phyloP scores from a whole-genome alignment of 2,888 invertebrate genomes.

The Drosophila incognita region DNA sequence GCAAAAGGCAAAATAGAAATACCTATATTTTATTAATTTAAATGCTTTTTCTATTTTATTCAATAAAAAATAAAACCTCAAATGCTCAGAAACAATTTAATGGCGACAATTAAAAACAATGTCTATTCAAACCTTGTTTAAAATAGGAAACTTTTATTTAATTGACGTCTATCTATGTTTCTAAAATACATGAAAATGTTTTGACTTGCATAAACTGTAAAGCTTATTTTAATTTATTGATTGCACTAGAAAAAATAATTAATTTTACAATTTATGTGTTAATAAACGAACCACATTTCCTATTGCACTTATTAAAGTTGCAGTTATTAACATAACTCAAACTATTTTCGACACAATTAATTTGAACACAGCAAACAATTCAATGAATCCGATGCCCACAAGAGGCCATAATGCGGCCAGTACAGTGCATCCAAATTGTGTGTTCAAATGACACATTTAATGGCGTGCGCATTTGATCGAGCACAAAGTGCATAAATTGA shows the following conservation, averaged over 20 bases:
- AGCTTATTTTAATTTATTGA: background rate
- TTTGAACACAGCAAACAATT: constrained; percentile 47
- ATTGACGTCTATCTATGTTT: background rate
- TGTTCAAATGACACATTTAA: constrained; percentile 29
- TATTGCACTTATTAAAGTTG: constrained; percentile 29
- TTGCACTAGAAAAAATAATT: background rate
- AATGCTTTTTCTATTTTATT: background rate
- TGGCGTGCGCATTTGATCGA: constrained; percentile 12
- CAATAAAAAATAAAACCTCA: background rate
- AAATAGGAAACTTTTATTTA: background rate
- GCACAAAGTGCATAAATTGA: constrained; percentile 43
- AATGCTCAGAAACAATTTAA: background rate
- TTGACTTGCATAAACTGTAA: background rate
- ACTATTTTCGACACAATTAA: constrained; percentile 46
- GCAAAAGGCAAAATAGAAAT: background rate
- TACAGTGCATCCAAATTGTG: constrained; percentile 1
- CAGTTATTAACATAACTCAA: constrained; percentile 17
- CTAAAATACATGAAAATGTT: background rate
- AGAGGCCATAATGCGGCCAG: constrained; percentile 25
- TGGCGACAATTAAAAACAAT: background rate
- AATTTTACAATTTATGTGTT: constrained; percentile 1
- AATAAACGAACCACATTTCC: constrained; percentile 12
- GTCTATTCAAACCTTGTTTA: background rate
- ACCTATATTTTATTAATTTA: background rate
- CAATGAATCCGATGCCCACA: constrained; percentile 43